Conservation (phyloP, 2,797 vertebrate genomes). For the Gephyroberyx darwinii region DNA sequence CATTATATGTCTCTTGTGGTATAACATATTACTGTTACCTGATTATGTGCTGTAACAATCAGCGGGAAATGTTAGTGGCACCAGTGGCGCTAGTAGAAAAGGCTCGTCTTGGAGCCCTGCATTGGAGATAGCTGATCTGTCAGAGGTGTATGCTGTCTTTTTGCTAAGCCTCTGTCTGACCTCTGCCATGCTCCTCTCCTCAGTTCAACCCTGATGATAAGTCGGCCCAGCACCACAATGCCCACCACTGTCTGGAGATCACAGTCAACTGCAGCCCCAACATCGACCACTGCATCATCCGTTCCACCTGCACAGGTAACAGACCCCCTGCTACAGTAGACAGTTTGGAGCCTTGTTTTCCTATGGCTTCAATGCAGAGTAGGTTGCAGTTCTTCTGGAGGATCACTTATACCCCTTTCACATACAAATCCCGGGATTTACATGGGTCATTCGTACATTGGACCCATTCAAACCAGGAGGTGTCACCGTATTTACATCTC, state of each 20-base stretch:
- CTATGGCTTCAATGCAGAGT: constrained; percentile 1
- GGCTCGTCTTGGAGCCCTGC: constrained; percentile 27
- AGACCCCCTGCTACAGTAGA: not conserved
- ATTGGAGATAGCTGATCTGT: not conserved
- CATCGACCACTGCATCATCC: constrained; percentile 99
- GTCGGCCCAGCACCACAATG: constrained; percentile 98
- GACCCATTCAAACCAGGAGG: too few relatives aligned
- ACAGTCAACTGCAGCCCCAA: constrained; percentile 99
- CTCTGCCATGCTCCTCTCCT: constrained; percentile 50
- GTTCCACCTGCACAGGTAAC: constrained; percentile 97
- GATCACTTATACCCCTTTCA: not conserved
- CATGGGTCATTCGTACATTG: too few relatives aligned
- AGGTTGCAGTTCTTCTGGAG: not conserved
- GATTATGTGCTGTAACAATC: not conserved
- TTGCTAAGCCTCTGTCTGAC: constrained; percentile 49
- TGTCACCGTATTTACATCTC: too few relatives aligned
- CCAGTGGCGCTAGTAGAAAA: constrained; percentile 12
- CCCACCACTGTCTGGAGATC: constrained; percentile 99
- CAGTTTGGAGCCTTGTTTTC: not conserved
- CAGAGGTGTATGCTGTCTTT: constrained; percentile 46
- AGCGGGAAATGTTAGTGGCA: not conserved
- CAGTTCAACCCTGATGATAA: constrained; percentile 99
- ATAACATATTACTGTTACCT: not conserved
- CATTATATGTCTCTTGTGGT: not conserved
- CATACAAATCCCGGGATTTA: too few relatives aligned